Evolutionary conservation across 53 echinoderm and acorn worm genomes (phyloP), one percentile per base, ranked within the genome.

Genomic region (Astropecten irregularis): DNA sequence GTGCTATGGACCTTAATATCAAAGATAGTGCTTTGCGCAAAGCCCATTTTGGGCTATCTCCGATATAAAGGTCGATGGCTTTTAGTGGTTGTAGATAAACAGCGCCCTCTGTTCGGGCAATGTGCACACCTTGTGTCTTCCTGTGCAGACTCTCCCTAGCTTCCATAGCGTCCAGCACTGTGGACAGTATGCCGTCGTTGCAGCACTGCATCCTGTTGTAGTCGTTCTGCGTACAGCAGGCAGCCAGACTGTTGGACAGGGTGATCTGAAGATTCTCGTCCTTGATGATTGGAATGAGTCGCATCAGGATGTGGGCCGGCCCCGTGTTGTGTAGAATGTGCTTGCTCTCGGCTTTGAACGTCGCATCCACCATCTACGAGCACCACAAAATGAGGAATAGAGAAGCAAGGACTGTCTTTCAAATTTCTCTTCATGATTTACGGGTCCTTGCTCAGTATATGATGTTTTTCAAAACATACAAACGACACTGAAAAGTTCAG

Each of bases 161-260:
- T 63, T 92, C 92, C 86, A 99, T 60, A 13, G 92, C 91, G 25
- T 90, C 90, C 28, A 99, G 59, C 69, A 95, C 77, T 27, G 88
- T 86, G 0, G 92, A 88, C 19, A 95, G 85, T 36, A 99, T 90
- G 14, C 90, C 88, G 55, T 92, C 90, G 59, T 92, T 92, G 71
- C 99, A 99, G 76, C 99, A 94, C 82, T 92, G 90, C 94, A 99
- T 92, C 40, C 94, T 81, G 66, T 95, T 99, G 82, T 94, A 94
- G 51, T 90, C 90, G 38, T 53, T 85, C 59, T 66, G 68, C 15
- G 79, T 79, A 64, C 94, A 99, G 71, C 90, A 90, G 0, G 69
- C 27, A 2, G 76, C 77, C 1, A 90, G 69, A 42, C 61, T 79
- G 46, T 85, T 68, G 4, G 81, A 56, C 53, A 92, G 66, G 40